phyloP scores from a whole-genome alignment of 2,888 invertebrate genomes.

The Leucophenga maculata region DNA sequence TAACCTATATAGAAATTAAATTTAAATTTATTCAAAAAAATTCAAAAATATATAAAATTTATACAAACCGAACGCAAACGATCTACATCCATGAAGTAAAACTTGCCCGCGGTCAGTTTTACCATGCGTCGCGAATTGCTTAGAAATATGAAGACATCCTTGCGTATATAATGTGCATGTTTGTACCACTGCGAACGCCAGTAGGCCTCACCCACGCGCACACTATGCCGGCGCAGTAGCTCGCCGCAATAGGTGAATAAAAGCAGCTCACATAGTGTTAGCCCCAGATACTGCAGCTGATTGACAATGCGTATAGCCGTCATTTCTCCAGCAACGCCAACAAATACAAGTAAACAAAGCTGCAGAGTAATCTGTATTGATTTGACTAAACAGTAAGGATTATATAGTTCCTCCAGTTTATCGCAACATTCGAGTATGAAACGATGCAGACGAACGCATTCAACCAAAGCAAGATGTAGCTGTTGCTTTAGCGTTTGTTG shows the following conservation, averaged over 20 bases:
- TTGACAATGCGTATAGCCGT: conserved; percentile 59
- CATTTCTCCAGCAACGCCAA: conserved; percentile 59
- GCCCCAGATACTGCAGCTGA: conserved; percentile 60
- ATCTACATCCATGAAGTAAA: conserved; percentile 67
- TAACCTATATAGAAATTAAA: conserved; percentile 52
- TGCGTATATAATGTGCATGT: conserved; percentile 50
- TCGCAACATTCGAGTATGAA: conserved; percentile 65
- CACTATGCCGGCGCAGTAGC: conserved; percentile 59
- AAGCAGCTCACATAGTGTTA: conserved; percentile 63
- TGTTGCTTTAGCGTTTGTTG: background rate
- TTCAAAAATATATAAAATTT: conserved; percentile 14
- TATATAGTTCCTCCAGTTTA: conserved; percentile 68
- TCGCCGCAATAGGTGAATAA: conserved; percentile 69
- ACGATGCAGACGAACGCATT: conserved; percentile 68
- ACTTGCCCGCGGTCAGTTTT: conserved; percentile 67
- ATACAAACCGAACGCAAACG: conserved; percentile 58
- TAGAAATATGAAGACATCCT: conserved; percentile 64
- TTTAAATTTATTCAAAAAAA: background rate
- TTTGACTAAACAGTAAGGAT: conserved; percentile 68
- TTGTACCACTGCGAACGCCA: conserved; percentile 65
- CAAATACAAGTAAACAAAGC: conserved; percentile 68
- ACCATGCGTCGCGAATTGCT: conserved; percentile 58
- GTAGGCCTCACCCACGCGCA: conserved; percentile 64
- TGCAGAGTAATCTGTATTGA: conserved; percentile 69
- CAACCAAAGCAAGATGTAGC: conserved; percentile 52